Conservation (phyloP, 2,797 vertebrate species). For the Peromyscus nudipes region DNA sequence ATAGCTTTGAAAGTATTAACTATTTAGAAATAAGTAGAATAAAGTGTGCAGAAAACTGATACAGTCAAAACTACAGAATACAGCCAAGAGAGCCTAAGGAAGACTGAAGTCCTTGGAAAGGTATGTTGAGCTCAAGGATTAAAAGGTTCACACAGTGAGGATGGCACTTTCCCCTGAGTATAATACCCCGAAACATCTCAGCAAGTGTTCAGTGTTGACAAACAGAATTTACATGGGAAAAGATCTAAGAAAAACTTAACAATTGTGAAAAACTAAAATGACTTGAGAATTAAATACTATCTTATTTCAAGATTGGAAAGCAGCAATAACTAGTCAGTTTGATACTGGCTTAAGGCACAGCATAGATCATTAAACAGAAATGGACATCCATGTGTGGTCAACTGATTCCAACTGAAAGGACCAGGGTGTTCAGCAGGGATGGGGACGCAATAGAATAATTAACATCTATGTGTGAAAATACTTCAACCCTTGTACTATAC, state of each 20-base stretch:
- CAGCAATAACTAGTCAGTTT: not conserved
- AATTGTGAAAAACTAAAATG: conserved; percentile 43
- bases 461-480: not conserved
- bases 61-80: not conserved
- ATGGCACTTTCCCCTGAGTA: not conserved
- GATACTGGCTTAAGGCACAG: not conserved
- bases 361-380: not conserved
- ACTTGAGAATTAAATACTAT: not conserved
- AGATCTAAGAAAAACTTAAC: not conserved
- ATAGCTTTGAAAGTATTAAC: conserved; percentile 15
- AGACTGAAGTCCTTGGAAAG: conserved; percentile 22
- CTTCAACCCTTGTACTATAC: not conserved
- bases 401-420: not conserved
- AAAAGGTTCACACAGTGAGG: not conserved
- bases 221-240: not conserved
- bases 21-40: not conserved
- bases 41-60: not conserved
- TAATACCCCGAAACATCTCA: not conserved
- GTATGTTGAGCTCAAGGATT: not conserved
- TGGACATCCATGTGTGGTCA: not conserved
- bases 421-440: not conserved
- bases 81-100: not conserved
- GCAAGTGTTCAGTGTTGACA: conserved; percentile 36
- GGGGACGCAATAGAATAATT: not conserved
- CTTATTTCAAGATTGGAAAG: conserved; percentile 30